A percentile compares a stretch with the other conserved stretches of the same genome.
phyloP scores from a whole-genome alignment of 2,797 vertebrate genomes.

The Mareca penelope region DNA sequence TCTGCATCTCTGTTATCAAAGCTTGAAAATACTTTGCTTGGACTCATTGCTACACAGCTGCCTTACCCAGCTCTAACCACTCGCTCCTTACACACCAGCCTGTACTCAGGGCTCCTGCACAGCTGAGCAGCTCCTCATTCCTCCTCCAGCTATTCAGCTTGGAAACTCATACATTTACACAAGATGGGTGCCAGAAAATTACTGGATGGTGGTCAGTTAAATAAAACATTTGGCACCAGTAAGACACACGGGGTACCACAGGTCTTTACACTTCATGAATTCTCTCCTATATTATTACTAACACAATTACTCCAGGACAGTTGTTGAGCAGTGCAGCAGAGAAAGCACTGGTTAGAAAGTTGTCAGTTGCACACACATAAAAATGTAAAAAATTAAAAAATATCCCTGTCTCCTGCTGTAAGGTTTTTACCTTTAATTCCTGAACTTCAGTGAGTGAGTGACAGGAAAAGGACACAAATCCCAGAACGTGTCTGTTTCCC shows the following conservation, averaged over 20 bases:
- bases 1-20: background rate
- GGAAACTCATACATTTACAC: conserved; percentile 14
- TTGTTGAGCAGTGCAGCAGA: background rate
- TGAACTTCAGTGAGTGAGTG: background rate
- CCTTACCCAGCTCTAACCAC: background rate
- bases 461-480: background rate
- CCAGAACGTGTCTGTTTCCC: background rate
- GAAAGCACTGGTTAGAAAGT: background rate
- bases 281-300: conserved; percentile 23
- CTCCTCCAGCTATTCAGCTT: background rate
- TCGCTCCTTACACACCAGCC: background rate
- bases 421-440: background rate
- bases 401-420: background rate
- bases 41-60: background rate
- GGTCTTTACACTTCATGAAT: conserved; percentile 42
- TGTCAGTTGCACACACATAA: background rate
- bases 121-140: background rate
- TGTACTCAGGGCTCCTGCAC: background rate
- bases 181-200: background rate
- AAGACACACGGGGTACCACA: background rate
- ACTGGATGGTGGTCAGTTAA: conserved; percentile 28
- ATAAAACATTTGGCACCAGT: conserved; percentile 4
- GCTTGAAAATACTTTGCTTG: background rate
- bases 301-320: conserved; percentile 7
- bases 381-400: background rate